phyloP scores from a whole-genome alignment of 2,797 vertebrate genomes.

The Salmo trutta region DNA sequence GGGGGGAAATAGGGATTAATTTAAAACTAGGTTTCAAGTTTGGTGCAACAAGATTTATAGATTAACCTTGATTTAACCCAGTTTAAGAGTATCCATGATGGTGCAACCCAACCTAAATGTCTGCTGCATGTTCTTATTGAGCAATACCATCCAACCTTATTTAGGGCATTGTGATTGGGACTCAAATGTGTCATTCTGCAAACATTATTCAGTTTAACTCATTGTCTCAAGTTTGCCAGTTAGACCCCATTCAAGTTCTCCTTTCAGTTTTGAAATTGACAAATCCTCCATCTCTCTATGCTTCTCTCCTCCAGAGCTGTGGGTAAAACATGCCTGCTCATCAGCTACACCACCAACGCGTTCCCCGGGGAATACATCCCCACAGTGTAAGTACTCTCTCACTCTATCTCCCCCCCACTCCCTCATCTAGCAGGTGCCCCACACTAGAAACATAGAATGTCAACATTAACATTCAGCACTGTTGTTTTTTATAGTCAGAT shows the following conservation, averaged over 20 bases:
- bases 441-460: background rate
- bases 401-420: slow-evolving; percentile 21
- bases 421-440: too few relatives aligned
- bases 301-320: slow-evolving; percentile 82
- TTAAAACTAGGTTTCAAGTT: too few relatives aligned
- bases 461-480: background rate
- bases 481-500: background rate
- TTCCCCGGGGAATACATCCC: slow-evolving; percentile 99
- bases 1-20: too few relatives aligned
- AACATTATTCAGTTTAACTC: background rate
- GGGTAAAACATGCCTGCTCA: slow-evolving; percentile 99
- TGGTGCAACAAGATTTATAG: too few relatives aligned
- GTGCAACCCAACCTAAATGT: too few relatives aligned
- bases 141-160: too few relatives aligned
- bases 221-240: background rate
- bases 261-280: slow-evolving; percentile 28
- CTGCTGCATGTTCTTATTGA: too few relatives aligned
- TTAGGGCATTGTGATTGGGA: background rate
- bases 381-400: slow-evolving; percentile 88
- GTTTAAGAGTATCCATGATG: too few relatives aligned
- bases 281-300: slow-evolving; percentile 6
- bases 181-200: background rate
- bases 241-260: background rate
- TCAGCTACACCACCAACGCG: slow-evolving; percentile 99
- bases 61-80: too few relatives aligned